phyloP scores from a whole-genome alignment of 2,113 vertebrate genomes.

The Callocephalon fimbriatum region DNA sequence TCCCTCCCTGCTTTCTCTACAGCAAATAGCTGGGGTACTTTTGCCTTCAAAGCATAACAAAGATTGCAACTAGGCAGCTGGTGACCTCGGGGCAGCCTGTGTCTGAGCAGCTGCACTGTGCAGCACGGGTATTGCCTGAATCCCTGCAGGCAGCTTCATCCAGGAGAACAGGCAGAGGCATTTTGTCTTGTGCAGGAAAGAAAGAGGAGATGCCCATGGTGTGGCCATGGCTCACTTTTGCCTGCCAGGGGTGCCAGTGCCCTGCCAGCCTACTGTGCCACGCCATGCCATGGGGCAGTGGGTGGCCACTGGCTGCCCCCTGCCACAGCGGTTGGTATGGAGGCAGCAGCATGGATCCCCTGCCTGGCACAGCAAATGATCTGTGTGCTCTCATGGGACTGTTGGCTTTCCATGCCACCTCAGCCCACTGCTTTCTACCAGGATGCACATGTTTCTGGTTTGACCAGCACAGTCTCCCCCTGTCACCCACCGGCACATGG shows the following conservation, averaged over 20 bases:
- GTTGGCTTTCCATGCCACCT: background rate
- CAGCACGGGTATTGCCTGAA: accelerated
- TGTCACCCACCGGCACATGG: background rate
- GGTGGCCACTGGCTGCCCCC: accelerated
- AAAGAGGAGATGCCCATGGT: background rate
- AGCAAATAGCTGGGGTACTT: background rate
- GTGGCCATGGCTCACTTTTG: background rate
- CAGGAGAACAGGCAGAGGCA: background rate
- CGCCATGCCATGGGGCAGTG: background rate
- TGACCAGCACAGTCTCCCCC: accelerated
- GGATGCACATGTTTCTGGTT: background rate
- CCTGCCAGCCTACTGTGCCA: background rate
- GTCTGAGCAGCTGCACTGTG: background rate
- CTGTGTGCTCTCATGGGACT: background rate
- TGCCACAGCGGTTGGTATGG: accelerated
- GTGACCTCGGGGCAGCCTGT: background rate
- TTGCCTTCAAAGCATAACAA: background rate
- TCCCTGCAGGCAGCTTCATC: background rate
- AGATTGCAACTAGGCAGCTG: background rate
- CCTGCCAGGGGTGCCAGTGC: background rate
- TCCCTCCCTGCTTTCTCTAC: background rate
- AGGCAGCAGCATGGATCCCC: background rate
- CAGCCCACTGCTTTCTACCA: background rate
- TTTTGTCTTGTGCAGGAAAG: accelerated
- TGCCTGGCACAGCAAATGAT: background rate